These are phyloP conservation scores for Hirudo medicinalis DNA, from an alignment of 1,140 invertebrate genomes.

Conservation along the genomic window DNA sequence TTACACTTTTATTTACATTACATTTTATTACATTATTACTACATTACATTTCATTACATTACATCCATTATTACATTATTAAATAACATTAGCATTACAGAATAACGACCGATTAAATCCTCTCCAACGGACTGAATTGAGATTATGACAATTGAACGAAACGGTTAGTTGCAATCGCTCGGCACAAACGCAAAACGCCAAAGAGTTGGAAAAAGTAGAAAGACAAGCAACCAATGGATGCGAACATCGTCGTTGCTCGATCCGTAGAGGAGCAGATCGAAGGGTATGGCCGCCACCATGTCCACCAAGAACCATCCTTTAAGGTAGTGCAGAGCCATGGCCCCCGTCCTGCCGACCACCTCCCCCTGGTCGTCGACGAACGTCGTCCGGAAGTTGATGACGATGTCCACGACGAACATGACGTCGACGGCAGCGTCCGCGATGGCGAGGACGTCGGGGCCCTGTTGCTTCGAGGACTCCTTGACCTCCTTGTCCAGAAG, in stretches of 20 bases:
- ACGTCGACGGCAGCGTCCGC: slow-evolving; percentile 70
- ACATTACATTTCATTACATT: too few relatives aligned
- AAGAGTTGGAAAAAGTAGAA: background rate
- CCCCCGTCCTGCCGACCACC: slow-evolving; percentile 1
- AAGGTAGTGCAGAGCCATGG: slow-evolving; percentile 92
- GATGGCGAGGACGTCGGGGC: slow-evolving; percentile 25
- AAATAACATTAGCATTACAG: too few relatives aligned
- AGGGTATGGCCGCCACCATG: slow-evolving; percentile 57
- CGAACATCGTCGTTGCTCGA: slow-evolving; percentile 78
- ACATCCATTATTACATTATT: too few relatives aligned
- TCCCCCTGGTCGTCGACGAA: slow-evolving; percentile 88
- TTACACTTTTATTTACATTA: too few relatives aligned
- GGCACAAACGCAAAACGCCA: background rate
- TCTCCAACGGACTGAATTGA: background rate
- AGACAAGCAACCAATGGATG: slow-evolving; percentile 46
- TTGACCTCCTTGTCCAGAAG: slow-evolving; percentile 47
- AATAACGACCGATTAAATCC: background rate
- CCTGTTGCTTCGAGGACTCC: slow-evolving; percentile 48
- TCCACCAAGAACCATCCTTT: slow-evolving; percentile 98
- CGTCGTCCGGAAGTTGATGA: slow-evolving; percentile 97
- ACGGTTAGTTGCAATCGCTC: background rate
- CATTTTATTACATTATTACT: too few relatives aligned
- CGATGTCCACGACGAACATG: slow-evolving; percentile 94
- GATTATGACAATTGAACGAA: background rate
- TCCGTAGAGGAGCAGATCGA: slow-evolving; percentile 81